phyloP scores from a whole-genome alignment of 2,797 vertebrate genomes.

The Coluber constrictor region DNA sequence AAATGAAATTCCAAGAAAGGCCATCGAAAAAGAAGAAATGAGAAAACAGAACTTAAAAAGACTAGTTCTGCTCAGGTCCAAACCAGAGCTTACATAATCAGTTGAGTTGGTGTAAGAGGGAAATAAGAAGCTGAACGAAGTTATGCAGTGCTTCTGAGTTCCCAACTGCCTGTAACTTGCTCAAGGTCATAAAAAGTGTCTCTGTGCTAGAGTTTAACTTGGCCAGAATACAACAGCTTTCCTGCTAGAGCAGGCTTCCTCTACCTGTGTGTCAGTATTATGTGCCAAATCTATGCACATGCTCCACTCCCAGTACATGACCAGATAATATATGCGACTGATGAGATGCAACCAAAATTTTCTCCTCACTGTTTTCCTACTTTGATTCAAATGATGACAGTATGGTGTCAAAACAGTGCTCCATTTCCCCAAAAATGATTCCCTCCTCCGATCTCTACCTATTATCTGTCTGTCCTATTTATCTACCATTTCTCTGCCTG shows the following conservation, averaged over 20 bases:
- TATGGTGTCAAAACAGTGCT: neutral
- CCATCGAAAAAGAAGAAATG: neutral
- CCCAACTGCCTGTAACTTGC: neutral
- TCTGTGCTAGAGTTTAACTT: conserved; percentile 28
- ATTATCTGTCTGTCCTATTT: neutral
- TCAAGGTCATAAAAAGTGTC: conserved; percentile 27
- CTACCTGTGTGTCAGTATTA: conserved; percentile 19
- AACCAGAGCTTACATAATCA: neutral
- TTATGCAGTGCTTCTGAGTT: neutral
- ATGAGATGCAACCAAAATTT: neutral
- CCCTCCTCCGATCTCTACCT: neutral
- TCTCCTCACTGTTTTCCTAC: neutral
- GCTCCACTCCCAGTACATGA: neutral
- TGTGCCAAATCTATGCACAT: conserved; percentile 11
- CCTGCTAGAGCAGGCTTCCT: conserved; percentile 17
- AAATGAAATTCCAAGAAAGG: neutral
- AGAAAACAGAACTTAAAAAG: neutral
- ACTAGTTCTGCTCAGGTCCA: neutral
- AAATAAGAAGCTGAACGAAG: conserved; percentile 6
- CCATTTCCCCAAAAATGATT: neutral
- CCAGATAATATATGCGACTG: conserved; percentile 5
- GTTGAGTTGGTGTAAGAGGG: neutral
- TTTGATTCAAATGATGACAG: neutral
- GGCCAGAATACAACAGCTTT: conserved; percentile 9
- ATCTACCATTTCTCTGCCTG: neutral